A percentile compares a stretch with the other conserved stretches of the same genome.
Evolutionary conservation across 2,113 vertebrate genomes (phyloP).

Genomic region (Murina feae): DNA sequence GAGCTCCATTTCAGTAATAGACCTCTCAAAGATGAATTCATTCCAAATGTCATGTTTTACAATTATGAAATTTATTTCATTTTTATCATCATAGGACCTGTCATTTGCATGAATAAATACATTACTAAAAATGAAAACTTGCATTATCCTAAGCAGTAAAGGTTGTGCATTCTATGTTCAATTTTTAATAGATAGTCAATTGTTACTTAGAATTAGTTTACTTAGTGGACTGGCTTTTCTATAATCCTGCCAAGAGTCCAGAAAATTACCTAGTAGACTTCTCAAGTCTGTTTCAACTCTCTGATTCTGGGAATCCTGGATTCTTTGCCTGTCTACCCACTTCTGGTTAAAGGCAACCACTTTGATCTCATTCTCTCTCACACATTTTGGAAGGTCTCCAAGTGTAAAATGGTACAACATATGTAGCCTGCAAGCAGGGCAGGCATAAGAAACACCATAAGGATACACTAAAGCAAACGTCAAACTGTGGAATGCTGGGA

Average conservation of each 20-base stretch:
- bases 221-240: not conserved
- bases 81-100: not conserved
- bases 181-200: constrained; percentile 28
- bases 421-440: constrained; percentile 70
- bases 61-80: constrained; percentile 34
- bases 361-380: constrained; percentile 54
- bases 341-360: constrained; percentile 60
- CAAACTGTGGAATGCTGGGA: constrained; percentile 74
- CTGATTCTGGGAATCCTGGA: constrained; percentile 17
- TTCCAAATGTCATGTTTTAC: not conserved
- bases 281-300: constrained; percentile 24
- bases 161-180: not conserved
- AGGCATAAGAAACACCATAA: constrained; percentile 74
- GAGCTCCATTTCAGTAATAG: constrained; percentile 23
- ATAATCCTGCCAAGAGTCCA: not conserved
- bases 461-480: constrained; percentile 70
- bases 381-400: constrained; percentile 67
- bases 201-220: constrained; percentile 35
- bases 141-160: not conserved
- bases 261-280: constrained; percentile 36
- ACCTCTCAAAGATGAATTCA: constrained; percentile 16
- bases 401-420: constrained; percentile 68
- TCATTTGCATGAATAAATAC: constrained; percentile 28
- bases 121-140: constrained; percentile 12
- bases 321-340: constrained; percentile 36